phyloP scores from a whole-genome alignment of 2,797 vertebrate species.

The Danio kyathit region DNA sequence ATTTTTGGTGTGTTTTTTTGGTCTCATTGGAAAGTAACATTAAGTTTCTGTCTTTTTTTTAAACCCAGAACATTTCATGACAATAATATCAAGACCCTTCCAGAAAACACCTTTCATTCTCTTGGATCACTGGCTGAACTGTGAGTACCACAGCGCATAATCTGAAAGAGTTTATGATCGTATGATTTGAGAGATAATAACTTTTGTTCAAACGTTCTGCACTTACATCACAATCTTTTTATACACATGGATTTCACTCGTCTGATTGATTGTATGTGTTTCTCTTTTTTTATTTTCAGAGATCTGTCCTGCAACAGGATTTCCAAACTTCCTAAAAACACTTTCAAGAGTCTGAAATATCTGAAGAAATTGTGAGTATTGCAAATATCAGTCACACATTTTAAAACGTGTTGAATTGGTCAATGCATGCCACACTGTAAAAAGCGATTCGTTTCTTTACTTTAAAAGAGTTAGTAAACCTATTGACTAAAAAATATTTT shows the following conservation, averaged over 20 bases:
- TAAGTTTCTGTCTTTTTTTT: slow-evolving; percentile 43
- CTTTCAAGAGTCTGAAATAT: slow-evolving; percentile 74
- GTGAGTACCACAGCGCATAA: slow-evolving; percentile 67
- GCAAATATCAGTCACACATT: not conserved
- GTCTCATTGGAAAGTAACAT: not conserved
- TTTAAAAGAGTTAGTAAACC: no score
- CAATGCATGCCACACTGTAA: not conserved
- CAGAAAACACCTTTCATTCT: slow-evolving; percentile 84
- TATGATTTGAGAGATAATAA: not conserved
- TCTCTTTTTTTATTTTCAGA: slow-evolving; percentile 66
- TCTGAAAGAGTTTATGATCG: not conserved
- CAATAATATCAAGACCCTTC: slow-evolving; percentile 82
- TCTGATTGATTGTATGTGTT: slow-evolving; percentile 15
- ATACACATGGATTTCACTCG: not conserved
- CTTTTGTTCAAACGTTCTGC: not conserved
- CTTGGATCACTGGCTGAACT: slow-evolving; percentile 81
- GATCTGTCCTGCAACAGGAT: slow-evolving; percentile 82
- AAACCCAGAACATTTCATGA: slow-evolving; percentile 78
- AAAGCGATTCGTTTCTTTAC: not conserved
- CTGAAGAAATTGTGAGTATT: slow-evolving; percentile 58
- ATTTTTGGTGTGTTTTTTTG: not conserved
- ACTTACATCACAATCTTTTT: not conserved
- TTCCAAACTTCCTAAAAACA: slow-evolving; percentile 72
- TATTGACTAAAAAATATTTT: no score
- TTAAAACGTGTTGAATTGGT: not conserved